Percentiles rank a stretch among this genome's conserved stretches.
These are phyloP conservation scores for Pan paniscus DNA, from an alignment of 2,113 vertebrate species.

Conservation along the genomic window DNA sequence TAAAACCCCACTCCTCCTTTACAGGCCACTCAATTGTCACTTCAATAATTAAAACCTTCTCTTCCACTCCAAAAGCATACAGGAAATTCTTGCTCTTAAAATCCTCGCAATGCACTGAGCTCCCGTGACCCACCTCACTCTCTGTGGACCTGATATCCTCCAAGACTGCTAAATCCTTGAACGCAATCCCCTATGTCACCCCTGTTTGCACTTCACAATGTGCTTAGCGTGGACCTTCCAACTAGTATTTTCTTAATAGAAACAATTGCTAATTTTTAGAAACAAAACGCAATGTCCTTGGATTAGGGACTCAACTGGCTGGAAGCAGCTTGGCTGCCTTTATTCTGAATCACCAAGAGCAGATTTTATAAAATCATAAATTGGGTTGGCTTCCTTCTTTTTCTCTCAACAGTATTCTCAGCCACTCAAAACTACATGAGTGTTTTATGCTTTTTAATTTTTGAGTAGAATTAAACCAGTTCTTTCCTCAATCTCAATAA, in stretches of 20 bases:
- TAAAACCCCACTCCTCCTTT: neutral
- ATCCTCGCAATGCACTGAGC: neutral
- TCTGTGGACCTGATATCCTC: neutral
- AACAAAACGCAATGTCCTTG: neutral
- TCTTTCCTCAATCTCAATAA: neutral
- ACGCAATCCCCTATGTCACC: neutral
- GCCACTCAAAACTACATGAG: neutral
- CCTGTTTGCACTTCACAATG: neutral
- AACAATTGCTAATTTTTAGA: neutral
- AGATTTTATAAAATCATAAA: slow-evolving; percentile 3
- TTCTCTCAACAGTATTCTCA: neutral
- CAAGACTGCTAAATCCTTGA: neutral
- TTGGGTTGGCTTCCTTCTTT: neutral
- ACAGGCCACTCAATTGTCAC: neutral
- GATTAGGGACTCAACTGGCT: neutral
- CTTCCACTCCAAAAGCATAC: neutral
- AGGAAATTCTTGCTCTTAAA: neutral
- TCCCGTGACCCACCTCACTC: neutral
- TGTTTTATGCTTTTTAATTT: neutral
- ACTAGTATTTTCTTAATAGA: neutral
- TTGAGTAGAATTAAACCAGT: slow-evolving; percentile 10
- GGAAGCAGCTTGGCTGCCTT: neutral
- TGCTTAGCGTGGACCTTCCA: neutral
- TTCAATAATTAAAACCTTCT: neutral
- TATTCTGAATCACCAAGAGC: neutral